Evolutionary conservation across 2,797 vertebrate species (phyloP), one percentile per base, ranked within the genome.

Genomic region (Bradypus variegatus): DNA sequence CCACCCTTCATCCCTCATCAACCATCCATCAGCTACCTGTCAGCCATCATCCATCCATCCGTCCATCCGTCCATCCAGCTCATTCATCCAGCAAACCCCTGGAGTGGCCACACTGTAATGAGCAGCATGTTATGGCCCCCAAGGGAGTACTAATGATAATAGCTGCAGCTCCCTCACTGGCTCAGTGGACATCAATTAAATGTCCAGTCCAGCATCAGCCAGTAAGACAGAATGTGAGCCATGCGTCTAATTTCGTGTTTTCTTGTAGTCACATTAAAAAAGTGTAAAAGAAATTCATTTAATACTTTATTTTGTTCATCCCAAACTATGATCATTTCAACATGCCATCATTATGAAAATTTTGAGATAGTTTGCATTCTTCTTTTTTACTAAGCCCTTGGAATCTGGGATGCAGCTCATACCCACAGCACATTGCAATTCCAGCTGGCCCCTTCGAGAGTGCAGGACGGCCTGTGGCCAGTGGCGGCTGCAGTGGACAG

Each of bases 181-280:
- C 55, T 58, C 3, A 18, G 27, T 8, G 2, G 45, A 38, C 45
- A 12, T 55, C 4, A 21, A 38, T 1, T 14, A 5, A 31, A 31
- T 8, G 19, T 2, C 69, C 58, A 6, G 90, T 12, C 89, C 38
- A 0, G 70, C 2, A 13, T 41, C 4, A 8, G 45, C 65, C 5
- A 0, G 67, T 2, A 27, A 45, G n/a, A 55, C 0, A 5, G 73
- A 2, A 15, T 3, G 3, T 0, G 6, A 84, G 33, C 50, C 12
- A 0, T 3, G 0, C 1, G 1, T 8, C 41, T 25, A 25, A 9
- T 16, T 36, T 36, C 50, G 31, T 45, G 0, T 27, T 16, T 65
- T 25, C 45, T 25, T 23, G 21, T 2, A 60, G 41, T 78, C 79
- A 2, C 12, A 0, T 21, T 45, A 14, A 29, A 69, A 19, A 23